These are phyloP conservation scores for Brachionus angularis DNA, from an alignment of 1,140 invertebrate species.

Conservation along the genomic window DNA sequence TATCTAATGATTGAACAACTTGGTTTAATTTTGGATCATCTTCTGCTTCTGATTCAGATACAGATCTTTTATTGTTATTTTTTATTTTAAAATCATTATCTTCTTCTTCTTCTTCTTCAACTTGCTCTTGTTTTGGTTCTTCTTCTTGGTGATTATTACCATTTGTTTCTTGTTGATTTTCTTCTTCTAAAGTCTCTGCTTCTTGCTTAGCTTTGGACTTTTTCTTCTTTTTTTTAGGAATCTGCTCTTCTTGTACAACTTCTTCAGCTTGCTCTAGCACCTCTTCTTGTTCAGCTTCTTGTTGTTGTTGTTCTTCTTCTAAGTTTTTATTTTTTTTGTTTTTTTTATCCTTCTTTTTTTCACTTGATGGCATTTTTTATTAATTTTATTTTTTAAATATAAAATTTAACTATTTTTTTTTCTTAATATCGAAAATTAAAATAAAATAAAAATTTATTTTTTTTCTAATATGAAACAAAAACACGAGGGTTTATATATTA, in stretches of 20 bases:
- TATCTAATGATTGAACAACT: background rate
- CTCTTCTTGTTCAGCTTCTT: conserved; percentile 16
- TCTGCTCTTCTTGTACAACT: conserved; percentile 2
- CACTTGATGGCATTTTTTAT: background rate
- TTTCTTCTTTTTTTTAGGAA: conserved; percentile 27
- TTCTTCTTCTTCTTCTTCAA: conserved; percentile 28
- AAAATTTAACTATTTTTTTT: too few species aligned
- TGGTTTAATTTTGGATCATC: conserved; percentile 5
- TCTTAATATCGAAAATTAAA: too few species aligned
- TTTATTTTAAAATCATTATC: conserved; percentile 24
- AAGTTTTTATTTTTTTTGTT: conserved; percentile 34
- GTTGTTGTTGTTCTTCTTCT: conserved; percentile 17
- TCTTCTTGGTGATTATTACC: background rate
- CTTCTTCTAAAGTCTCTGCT: background rate
- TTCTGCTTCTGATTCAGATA: conserved; percentile 12
- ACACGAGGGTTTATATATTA: too few species aligned
- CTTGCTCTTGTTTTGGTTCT: background rate
- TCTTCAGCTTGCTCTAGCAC: conserved; percentile 13
- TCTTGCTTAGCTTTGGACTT: background rate
- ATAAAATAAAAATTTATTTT: too few species aligned
- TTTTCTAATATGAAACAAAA: too few species aligned
- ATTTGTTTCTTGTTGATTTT: too few species aligned
- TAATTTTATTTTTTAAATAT: too few species aligned
- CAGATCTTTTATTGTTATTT: conserved; percentile 11
- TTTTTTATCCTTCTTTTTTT: conserved; percentile 32